Base-by-base conservation (phyloP, 1,140 invertebrate genomes). In the Ooceraea biroi region DNA sequence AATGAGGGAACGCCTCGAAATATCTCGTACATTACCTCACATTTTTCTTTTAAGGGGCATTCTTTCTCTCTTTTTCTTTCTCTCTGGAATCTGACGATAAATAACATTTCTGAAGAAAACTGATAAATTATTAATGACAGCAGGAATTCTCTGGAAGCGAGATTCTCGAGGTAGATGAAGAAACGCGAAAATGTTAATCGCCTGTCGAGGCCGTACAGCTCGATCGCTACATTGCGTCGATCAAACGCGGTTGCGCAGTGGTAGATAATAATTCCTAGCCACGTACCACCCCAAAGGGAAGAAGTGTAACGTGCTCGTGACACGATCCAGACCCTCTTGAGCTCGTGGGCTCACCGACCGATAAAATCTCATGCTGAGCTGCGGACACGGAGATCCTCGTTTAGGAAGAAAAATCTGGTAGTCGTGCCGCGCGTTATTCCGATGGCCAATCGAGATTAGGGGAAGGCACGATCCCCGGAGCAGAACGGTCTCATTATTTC, bases 401-500 rank as follows among this genome's bases (percentile, higher is more conserved):
- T 86, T 69, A 57, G 48, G n/a, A 82, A 74, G 71, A 76, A 63
- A 71, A 83, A 52, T 71, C 44, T 86, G 78, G 84, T 83, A 86
- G 85, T 55, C 72, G 63, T 63, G 84, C 36, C 36, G 58, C 36
- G 58, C 68, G 87, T 88, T 88, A 89, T 76, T 76, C 36, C 72
- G 85, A 88, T 88, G 87, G 76, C 78, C 85, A 71, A 88, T 89
- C 82, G 77, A 88, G 87, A 89, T 89, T 89, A 88, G 84, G 57
- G 63, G 17, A 22, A 74, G 55, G 50, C 61, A 83, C 71, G 44
- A 73, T 83, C 69, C 19, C 19, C 72, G 66, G 22, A 85, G 80
- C 60, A 84, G 80, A 87, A 88, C 85, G 86, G 80, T 85, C 85
- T 84, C 87, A 82, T 89, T 89, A 88, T 88, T 88, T 69, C 80